Percentiles rank a stretch among this genome's conserved stretches.
Evolutionary conservation across 2,797 vertebrate species (phyloP).

Genomic region (Tinamus major): DNA sequence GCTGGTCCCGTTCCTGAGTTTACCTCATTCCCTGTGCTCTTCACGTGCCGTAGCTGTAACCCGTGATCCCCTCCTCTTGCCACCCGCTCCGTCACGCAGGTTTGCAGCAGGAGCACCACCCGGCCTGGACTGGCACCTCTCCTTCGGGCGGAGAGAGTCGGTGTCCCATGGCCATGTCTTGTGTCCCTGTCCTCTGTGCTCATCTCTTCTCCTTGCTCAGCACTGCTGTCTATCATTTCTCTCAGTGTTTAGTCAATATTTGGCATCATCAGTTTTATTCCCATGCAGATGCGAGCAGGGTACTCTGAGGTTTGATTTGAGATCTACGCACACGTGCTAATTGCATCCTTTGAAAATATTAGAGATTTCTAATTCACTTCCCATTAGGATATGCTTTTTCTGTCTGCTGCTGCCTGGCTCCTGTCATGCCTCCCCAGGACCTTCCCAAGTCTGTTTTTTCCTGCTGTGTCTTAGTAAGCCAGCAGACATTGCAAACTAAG

Average conservation of each 20-base stretch:
- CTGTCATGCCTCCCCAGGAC: fast-evolving
- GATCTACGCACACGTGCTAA: fast-evolving
- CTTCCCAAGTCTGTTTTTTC: fast-evolving
- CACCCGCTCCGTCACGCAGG: neutral
- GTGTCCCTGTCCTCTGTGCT: neutral
- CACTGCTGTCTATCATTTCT: neutral
- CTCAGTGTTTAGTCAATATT: neutral
- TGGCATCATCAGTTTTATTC: neutral
- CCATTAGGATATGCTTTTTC: neutral
- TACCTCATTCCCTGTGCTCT: fast-evolving
- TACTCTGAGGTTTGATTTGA: fast-evolving
- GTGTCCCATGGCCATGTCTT: neutral
- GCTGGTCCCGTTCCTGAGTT: neutral
- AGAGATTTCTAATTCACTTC: neutral
- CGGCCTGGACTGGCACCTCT: neutral
- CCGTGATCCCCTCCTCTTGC: neutral
- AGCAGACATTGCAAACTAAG: neutral
- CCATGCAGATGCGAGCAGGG: neutral
- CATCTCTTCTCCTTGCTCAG: neutral
- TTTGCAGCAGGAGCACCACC: neutral
- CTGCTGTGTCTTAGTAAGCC: neutral
- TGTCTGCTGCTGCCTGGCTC: neutral
- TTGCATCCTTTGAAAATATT: neutral
- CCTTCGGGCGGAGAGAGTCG: neutral
- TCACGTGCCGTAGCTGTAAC: neutral